These are phyloP conservation scores for Cheirogaleus major DNA, from an alignment of 2,797 vertebrate species.

Conservation along the genomic window DNA sequence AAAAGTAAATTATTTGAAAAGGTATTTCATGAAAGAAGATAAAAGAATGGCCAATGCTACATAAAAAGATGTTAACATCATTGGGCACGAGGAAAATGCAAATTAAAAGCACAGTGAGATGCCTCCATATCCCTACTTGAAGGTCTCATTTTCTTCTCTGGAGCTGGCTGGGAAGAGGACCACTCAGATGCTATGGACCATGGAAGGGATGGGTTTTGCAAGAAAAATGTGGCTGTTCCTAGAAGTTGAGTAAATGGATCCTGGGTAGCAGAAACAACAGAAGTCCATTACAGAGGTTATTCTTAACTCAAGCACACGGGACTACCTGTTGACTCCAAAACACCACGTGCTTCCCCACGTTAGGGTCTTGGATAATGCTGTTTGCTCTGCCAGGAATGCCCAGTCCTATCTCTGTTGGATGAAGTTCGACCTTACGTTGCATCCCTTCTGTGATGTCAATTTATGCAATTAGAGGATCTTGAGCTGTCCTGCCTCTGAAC, in stretches of 20 bases:
- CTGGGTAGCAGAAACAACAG: background rate
- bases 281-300: background rate
- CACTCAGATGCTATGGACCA: too few relatives aligned
- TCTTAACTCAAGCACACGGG: background rate
- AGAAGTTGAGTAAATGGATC: background rate
- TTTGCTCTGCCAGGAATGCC: background rate
- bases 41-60: background rate
- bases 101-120: background rate
- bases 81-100: background rate
- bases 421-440: background rate
- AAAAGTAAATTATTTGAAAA: background rate
- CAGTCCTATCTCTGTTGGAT: background rate
- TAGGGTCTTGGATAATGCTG: background rate
- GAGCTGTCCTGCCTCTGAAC: background rate
- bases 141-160: background rate
- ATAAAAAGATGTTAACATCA: background rate
- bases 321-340: background rate
- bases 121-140: background rate
- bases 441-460: background rate
- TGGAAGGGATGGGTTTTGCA: background rate
- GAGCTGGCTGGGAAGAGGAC: background rate
- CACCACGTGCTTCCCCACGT: background rate
- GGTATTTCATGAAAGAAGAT: background rate
- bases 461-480: background rate
- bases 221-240: background rate